Evolutionary conservation across 2,113 vertebrate genomes (phyloP).

Genomic region (Centropristis striata): DNA sequence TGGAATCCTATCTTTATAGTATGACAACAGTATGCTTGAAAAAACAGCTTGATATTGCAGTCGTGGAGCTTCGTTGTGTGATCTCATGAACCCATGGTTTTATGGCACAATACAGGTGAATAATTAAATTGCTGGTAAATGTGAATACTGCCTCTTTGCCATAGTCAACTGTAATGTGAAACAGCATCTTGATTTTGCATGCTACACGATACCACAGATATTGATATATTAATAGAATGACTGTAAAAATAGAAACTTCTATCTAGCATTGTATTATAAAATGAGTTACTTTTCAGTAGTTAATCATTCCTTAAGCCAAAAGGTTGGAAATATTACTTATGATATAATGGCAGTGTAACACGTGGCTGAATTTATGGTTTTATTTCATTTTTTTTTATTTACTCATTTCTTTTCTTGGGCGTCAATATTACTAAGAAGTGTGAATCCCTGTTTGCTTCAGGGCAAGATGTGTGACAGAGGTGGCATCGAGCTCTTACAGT

Average conservation of each 20-base stretch:
- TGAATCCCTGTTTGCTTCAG: conserved; percentile 99
- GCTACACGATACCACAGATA: conserved; percentile 78
- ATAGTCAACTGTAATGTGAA: conserved; percentile 77
- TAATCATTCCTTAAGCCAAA: conserved; percentile 57
- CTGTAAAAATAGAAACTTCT: conserved; percentile 62
- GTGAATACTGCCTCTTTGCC: conserved; percentile 88
- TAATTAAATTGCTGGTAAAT: conserved; percentile 65
- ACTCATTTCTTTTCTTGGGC: conserved; percentile 87
- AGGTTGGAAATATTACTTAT: conserved; percentile 84
- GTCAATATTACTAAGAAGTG: conserved; percentile 99
- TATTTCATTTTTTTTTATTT: conserved; percentile 58
- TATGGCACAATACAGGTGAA: neutral
- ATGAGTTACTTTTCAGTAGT: conserved; percentile 56
- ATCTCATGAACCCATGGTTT: conserved; percentile 13
- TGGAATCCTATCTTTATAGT: conserved; percentile 1
- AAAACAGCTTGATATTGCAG: conserved; percentile 9
- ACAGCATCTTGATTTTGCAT: conserved; percentile 85
- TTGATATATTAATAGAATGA: conserved; percentile 63
- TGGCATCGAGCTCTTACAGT: conserved; percentile 99
- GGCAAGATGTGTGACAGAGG: conserved; percentile 99
- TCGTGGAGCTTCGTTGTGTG: neutral
- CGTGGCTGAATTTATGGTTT: conserved; percentile 93
- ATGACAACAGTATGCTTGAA: conserved; percentile 1
- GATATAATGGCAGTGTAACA: conserved; percentile 81
- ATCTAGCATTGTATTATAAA: conserved; percentile 61